Conservation (phyloP, 2,113 vertebrate genomes). For the Sialia sialis region DNA sequence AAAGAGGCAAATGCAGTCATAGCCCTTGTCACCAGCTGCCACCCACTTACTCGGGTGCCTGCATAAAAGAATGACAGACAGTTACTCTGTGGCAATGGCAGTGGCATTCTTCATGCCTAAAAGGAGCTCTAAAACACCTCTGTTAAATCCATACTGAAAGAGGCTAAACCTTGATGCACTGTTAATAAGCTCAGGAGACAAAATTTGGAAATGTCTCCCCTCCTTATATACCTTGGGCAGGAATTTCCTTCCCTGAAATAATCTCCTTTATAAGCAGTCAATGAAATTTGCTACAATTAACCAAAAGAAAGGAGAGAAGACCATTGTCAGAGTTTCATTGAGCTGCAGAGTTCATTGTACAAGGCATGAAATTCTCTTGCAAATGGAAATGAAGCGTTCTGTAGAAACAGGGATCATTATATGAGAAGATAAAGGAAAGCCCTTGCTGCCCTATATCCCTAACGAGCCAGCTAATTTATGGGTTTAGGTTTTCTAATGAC, state of each 20-base stretch:
- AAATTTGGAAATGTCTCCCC: slow-evolving; percentile 1
- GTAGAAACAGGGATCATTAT: background rate
- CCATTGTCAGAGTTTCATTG: background rate
- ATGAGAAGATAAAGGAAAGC: background rate
- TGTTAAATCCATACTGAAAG: background rate
- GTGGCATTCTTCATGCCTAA: background rate
- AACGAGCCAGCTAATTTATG: background rate
- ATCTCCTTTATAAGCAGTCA: background rate
- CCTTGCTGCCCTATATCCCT: background rate
- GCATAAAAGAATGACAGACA: background rate
- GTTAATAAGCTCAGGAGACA: background rate
- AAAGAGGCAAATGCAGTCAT: background rate
- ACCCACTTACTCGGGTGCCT: background rate
- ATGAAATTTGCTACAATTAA: slow-evolving; percentile 9
- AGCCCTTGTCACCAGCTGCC: slow-evolving; percentile 28
- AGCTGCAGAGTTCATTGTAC: background rate
- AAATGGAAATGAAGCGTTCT: slow-evolving; percentile 6
- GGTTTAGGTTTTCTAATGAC: background rate
- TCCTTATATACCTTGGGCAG: background rate
- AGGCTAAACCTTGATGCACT: background rate
- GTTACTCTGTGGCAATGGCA: background rate
- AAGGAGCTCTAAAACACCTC: background rate
- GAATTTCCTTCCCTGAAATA: slow-evolving; percentile 5
- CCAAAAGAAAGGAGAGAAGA: background rate
- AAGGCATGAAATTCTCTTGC: background rate